Conservation (phyloP, 1,140 invertebrate genomes). For the Drosophila hydei region DNA sequence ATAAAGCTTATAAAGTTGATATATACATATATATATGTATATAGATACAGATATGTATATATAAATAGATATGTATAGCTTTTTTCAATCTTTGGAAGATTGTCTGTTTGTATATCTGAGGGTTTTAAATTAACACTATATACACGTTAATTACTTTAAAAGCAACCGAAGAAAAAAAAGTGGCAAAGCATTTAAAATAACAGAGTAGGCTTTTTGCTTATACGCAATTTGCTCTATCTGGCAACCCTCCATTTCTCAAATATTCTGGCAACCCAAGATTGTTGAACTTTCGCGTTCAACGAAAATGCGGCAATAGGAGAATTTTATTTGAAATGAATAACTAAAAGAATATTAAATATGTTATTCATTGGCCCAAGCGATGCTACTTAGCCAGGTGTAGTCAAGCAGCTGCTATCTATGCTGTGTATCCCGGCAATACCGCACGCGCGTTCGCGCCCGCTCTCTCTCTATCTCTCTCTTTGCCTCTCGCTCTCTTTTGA, state of each 20-base stretch:
- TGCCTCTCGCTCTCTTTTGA: conserved; percentile 9
- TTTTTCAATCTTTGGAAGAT: too few species aligned
- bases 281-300: not conserved
- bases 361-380: not conserved
- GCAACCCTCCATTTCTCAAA: not conserved
- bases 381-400: conserved; percentile 16
- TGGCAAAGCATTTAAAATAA: not conserved
- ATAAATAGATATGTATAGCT: too few species aligned
- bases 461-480: conserved; percentile 3
- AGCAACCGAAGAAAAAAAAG: too few species aligned
- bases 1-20: too few species aligned
- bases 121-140: not conserved
- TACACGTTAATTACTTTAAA: not conserved
- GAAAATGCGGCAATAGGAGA: not conserved
- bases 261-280: not conserved
- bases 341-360: conserved; percentile 11
- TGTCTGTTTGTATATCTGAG: not conserved
- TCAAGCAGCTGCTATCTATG: conserved; percentile 23
- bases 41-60: too few species aligned
- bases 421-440: conserved; percentile 25
- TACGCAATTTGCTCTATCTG: not conserved
- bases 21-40: too few species aligned
- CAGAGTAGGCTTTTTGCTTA: not conserved
- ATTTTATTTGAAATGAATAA: conserved; percentile 19
- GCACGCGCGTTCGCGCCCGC: conserved; percentile 20